Percentiles rank a stretch among this genome's conserved stretches.
phyloP scores from a whole-genome alignment of 2,888 invertebrate species.

The Agrypnus murinus region DNA sequence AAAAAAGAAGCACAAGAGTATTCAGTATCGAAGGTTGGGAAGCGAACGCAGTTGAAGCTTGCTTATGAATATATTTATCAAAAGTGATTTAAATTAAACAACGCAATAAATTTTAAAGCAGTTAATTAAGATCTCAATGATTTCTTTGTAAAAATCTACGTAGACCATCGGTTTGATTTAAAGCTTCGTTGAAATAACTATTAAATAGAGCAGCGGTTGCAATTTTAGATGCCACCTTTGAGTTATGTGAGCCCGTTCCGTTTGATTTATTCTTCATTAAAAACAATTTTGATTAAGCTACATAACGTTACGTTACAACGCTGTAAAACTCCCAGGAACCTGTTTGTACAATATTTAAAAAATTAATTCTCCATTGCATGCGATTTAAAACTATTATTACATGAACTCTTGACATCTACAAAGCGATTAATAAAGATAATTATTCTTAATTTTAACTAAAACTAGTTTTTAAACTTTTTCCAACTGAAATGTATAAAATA shows the following conservation, averaged over 20 bases:
- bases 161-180: slow-evolving; percentile 57
- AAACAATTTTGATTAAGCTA: slow-evolving; percentile 63
- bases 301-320: slow-evolving; percentile 25
- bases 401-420: too few species aligned
- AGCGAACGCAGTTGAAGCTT: slow-evolving; percentile 11
- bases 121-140: slow-evolving; percentile 61
- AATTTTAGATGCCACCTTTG: slow-evolving; percentile 63
- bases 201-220: slow-evolving; percentile 63
- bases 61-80: slow-evolving; percentile 22
- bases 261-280: slow-evolving; percentile 62
- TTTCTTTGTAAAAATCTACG: slow-evolving; percentile 53
- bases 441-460: neutral
- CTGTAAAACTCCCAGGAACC: slow-evolving; percentile 23
- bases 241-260: slow-evolving; percentile 59
- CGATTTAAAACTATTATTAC: neutral
- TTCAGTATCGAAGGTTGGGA: too few species aligned
- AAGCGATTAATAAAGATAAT: neutral
- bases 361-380: neutral
- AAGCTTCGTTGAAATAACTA: slow-evolving; percentile 61
- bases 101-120: slow-evolving; percentile 54
- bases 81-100: slow-evolving; percentile 54
- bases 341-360: slow-evolving; percentile 13
- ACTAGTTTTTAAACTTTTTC: neutral
- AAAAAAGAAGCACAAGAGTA: too few species aligned
- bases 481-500: too few species aligned